Evolutionary conservation across 2,888 invertebrate species (phyloP).

Genomic region (Koerneria pararmatus): DNA sequence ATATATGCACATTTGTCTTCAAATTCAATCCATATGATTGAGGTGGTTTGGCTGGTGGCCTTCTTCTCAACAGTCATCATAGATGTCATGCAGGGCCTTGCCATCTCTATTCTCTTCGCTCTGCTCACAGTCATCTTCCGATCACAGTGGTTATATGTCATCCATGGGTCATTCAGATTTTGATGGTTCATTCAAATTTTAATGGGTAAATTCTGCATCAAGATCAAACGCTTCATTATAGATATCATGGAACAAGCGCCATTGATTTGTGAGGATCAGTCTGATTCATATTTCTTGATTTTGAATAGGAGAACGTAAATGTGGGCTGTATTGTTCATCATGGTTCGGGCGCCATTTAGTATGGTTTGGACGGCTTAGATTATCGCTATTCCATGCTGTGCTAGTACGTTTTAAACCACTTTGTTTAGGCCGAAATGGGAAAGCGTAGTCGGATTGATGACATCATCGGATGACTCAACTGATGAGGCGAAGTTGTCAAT

Average conservation of each 20-base stretch:
- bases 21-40: constrained; percentile 26
- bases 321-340: not conserved
- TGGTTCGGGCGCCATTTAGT: too few relatives aligned
- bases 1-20: too few relatives aligned
- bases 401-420: not conserved
- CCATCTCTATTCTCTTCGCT: constrained; percentile 73
- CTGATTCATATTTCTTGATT: not conserved
- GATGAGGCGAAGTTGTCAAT: too few relatives aligned
- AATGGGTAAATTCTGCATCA: too few relatives aligned
- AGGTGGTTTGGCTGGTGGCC: constrained; percentile 74
- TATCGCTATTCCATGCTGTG: constrained; percentile 2
- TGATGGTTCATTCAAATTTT: too few relatives aligned
- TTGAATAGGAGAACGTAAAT: not conserved
- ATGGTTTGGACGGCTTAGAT: not conserved
- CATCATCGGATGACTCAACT: not conserved
- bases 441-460: constrained; percentile 14
- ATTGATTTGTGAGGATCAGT: too few relatives aligned
- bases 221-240: too few relatives aligned
- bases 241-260: too few relatives aligned
- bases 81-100: constrained; percentile 78
- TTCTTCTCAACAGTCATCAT: constrained; percentile 74
- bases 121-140: constrained; percentile 73
- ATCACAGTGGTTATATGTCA: constrained; percentile 62
- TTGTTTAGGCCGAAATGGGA: constrained; percentile 22
- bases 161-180: too few relatives aligned